Evolutionary conservation across 2,888 invertebrate species (phyloP), one percentile per base, ranked within the genome.

Genomic region (Anoplius nigerrimus): DNA sequence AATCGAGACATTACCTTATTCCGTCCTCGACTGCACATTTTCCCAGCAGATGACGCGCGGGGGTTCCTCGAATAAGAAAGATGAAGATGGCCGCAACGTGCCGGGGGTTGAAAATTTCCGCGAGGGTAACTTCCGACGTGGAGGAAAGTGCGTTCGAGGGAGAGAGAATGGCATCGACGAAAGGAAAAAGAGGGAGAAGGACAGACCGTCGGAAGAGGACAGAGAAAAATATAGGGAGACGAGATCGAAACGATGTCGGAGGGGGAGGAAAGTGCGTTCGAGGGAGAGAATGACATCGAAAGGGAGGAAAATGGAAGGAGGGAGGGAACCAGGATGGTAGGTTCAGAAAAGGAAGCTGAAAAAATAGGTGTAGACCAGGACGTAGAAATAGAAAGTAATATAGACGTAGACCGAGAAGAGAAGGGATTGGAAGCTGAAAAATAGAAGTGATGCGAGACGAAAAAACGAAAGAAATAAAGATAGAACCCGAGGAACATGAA

Each of bases 61-160:
- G n/a, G 18, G 61, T 64, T 64, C 54, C 51, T 20, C 43, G 53
- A 69, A 72, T 51, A 54, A 72, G 56, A 72, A 66, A 53, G 65
- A 76, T 56, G 66, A 76, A 76, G 68, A 76, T 76, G 63, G 74
- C 62, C 21, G 66, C 62, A 76, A 76, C 75, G 75, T 76, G 76
- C 76, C 15, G 13, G 15, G n/a, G 76, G 65, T 62, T 62, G 52
- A 69, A 15, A 66, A 62, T 76, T 72, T 76, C n/a, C 59, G 48
- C 48, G 48, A 5, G 42, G 5, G 48, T 34, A 34, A 34, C 34
- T 34, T 34, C 34, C 34, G 34, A 6, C 3, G 24, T 24, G 21
- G 20, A n/a, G 53, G n/a, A 24, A 53, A n/a, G 52, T 6, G 3
- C 4, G 13, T 6, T 13, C 15, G 3, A 3, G 22, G n/a, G n/a